Base-by-base conservation (phyloP, 2,797 vertebrate genomes). In the Argyrosomus regius region DNA sequence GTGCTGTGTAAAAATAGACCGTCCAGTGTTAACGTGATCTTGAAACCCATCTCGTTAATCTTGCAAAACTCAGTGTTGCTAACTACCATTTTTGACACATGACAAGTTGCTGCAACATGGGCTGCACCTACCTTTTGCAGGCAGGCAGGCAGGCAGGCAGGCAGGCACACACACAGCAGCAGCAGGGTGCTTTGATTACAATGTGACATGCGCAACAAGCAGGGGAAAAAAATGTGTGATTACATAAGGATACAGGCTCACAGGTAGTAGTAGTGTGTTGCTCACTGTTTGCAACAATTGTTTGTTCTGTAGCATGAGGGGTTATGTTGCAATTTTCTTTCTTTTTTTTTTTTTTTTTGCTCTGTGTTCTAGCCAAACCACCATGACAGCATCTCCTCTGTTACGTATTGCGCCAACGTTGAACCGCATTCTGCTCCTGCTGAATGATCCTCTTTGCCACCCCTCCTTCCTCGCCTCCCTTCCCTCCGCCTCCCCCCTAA, bases 401-500 rank as follows among this genome's bases (percentile, higher is more conserved):
- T 86, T 90, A 83, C 87, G 84, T 91, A 89, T 91, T 93, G 91
- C 91, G 88, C 88, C 90, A 93, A 77, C 80, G 89, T 85, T 88
- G 82, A 90, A 80, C 92, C 87, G 94, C 93, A 94, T 91, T 93
- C 89, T 93, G 89, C 92, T 93, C 77, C 83, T 90, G 88, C 83
- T 91, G 87, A 88, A 90, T 90, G 89, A 94, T 92, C 87, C 85
- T 90, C 83, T 77, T 80, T 84, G 79, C 79, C 26, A 84, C 88
- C 90, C 88, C 83, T 78, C 89, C 78, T 86, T 64, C 68, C 50
- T 43, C 71, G 48, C 81, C 83, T 77, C 86, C 85, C 84, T 69
- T 49, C 88, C 89, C 91, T 93, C 94, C 78, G 93, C 94, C 93
- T 92, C 95, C 92, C 95, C 94, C 92, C 92, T 39, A 39, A 95